Evolutionary conservation across 2,888 invertebrate species (phyloP).

Genomic region (Meloe dianella): DNA sequence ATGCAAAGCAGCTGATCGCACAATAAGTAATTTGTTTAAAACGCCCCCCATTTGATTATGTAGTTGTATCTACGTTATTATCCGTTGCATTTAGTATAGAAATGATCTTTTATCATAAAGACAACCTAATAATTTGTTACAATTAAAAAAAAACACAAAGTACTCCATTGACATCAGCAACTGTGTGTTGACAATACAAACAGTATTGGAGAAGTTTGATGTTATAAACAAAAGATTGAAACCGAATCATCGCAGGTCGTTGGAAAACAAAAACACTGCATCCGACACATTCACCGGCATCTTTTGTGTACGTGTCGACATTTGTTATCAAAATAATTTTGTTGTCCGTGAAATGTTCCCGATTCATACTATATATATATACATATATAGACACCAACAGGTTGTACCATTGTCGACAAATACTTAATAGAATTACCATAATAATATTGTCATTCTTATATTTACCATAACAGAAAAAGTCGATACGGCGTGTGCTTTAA

Average conservation of each 20-base stretch:
- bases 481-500: constrained; percentile 38
- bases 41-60: no score
- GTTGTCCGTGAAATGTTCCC: constrained; percentile 59
- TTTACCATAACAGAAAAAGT: constrained; percentile 57
- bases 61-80: constrained; percentile 9
- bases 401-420: constrained; percentile 58
- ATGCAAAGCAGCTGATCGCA: constrained; percentile 6
- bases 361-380: constrained; percentile 46
- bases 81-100: background rate
- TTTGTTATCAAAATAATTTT: constrained; percentile 60
- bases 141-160: background rate
- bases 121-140: background rate
- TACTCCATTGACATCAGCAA: background rate
- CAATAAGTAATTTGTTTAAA: constrained; percentile 10
- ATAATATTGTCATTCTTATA: constrained; percentile 61
- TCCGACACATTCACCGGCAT: constrained; percentile 51
- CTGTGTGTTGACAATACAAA: background rate
- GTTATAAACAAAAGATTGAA: constrained; percentile 43
- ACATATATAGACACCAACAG: constrained; percentile 40
- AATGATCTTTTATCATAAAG: background rate
- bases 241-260: constrained; percentile 48
- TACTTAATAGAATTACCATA: constrained; percentile 61
- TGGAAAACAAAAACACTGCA: constrained; percentile 48
- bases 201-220: constrained; percentile 5
- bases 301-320: constrained; percentile 53